Percentiles rank a stretch among this genome's conserved stretches.
These are phyloP conservation scores for Myotis myotis DNA, from an alignment of 2,797 vertebrate genomes.

Conservation along the genomic window DNA sequence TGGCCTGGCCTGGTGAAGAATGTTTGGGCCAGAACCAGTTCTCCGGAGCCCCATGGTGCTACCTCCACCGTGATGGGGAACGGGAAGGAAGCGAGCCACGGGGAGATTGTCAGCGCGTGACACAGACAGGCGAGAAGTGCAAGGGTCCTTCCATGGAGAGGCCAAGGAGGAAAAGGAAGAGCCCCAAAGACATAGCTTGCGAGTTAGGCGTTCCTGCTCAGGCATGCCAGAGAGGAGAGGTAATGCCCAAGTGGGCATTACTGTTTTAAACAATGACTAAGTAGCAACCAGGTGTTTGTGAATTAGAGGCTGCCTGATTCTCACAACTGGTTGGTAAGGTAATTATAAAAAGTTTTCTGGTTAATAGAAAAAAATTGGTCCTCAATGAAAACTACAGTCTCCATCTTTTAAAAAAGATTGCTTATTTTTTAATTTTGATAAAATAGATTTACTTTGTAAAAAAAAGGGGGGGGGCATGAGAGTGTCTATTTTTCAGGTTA, in stretches of 20 bases:
- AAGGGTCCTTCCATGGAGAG: background rate
- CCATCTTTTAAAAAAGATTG: background rate
- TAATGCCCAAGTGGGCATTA: background rate
- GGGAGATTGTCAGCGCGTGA: background rate
- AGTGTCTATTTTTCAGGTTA: background rate
- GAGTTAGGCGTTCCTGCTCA: background rate
- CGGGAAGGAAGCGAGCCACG: background rate
- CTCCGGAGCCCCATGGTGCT: background rate
- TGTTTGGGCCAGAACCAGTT: background rate
- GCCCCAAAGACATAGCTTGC: background rate
- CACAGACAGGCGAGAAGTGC: background rate
- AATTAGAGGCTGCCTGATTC: background rate
- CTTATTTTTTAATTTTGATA: slow-evolving; percentile 35
- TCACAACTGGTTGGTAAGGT: background rate
- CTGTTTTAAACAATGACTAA: background rate
- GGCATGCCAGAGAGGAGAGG: background rate
- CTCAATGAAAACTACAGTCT: background rate
- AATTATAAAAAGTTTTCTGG: background rate
- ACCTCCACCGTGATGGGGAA: too few species aligned
- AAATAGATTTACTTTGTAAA: background rate
- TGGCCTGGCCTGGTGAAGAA: background rate
- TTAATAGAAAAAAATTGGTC: background rate
- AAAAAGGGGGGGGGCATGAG: background rate
- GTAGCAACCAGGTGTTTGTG: background rate
- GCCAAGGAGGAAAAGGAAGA: background rate